Evolutionary conservation across 2,797 vertebrate species (phyloP), one percentile per base, ranked within the genome.

Genomic region (Valencia hispanica): DNA sequence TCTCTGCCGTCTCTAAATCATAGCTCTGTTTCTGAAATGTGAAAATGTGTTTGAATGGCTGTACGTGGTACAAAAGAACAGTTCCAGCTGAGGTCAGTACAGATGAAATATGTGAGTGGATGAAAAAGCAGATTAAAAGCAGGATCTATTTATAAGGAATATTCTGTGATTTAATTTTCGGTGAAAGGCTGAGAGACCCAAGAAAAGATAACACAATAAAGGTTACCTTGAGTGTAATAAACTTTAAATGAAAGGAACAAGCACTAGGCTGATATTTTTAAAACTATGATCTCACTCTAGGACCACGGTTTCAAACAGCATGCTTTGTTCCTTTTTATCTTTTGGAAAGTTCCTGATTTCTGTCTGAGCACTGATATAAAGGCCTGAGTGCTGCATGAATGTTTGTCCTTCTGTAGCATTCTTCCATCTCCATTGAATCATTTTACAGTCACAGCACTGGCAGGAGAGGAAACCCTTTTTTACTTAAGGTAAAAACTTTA

Each of bases 41-140:
- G 1, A 70, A 73, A 69, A 70, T 73, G 5, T 57, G 47, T 70
- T 69, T 68, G 48, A 76, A 74, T 53, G 53, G 73, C 72, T 57
- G 22, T 68, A n/a, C 36, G 45, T 71, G 27, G 51, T 36, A 71
- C 43, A 66, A 78, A 73, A 69, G 65, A 17, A 32, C 41, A 17
- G 43, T 59, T 61, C n/a, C 30, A 53, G 39, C 48, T 72, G 59
- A 51, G 47, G 72, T 70, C 39, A 43, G 34, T 61, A 25, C 1
- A 53, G 63, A 74, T 70, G n/a, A 70, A 70, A 74, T 45, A 68
- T 9, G 41, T 45, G 73, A 43, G 45, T 34, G 51, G 36, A 18
- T 78, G 43, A 82, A 74, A 74, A 45, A 82, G 39, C 55, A 32
- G 55, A 51, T 70, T 76, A 55, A 70, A 79, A 70, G 20, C 74